Base-by-base conservation (phyloP, 2,113 vertebrate species). In the Heteronetta atricapilla region DNA sequence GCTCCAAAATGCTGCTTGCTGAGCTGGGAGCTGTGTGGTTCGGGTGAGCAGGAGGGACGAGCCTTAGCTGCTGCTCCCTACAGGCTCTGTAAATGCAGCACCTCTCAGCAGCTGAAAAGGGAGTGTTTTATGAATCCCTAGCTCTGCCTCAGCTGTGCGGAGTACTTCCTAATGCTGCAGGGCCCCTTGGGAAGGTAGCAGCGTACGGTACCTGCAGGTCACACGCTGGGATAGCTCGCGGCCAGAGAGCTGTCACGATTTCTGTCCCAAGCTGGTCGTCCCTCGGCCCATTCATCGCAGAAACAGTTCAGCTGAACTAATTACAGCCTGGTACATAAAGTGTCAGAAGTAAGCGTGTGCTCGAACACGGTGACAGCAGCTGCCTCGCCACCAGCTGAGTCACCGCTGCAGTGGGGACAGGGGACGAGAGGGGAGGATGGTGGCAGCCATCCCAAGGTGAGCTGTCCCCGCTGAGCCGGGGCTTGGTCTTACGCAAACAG, bases 321-420 rank as follows among this genome's bases (percentile, higher is more conserved):
- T 79, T 72, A 76, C 69, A 89, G 23, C 10, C 34, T 64, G 48
- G 64, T 72, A 82, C 22, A 1, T 72, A 15, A 86, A 68, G 77
- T 86, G 48, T 29, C 69, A 92, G 73, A 50, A 94, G 60, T 78
- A 42, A 74, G 33, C 42, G 20, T 31, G 56, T 95, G 73, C 42
- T 80, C 64, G n/a, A 36, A 26, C 12, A 69, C 82, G 67, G 63
- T 94, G 66, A 92, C 83, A 88, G 92, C 83, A 88, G 69, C 94
- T 95, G 92, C 81, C 92, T 90, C 28, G 5, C 73, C 18, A 10
- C 81, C 60, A 3, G 77, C 95, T 95, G 94, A 93, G 92, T 97
- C 95, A 93, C 86, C 52, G 21, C 82, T 94, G 96, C 42, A 0
- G 66, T 59, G 69, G 94, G 88, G 60, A 90, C 64, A 56, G 31